Evolutionary conservation across 2,797 vertebrate species (phyloP), one percentile per base, ranked within the genome.

Genomic region (Podargus strigoides): DNA sequence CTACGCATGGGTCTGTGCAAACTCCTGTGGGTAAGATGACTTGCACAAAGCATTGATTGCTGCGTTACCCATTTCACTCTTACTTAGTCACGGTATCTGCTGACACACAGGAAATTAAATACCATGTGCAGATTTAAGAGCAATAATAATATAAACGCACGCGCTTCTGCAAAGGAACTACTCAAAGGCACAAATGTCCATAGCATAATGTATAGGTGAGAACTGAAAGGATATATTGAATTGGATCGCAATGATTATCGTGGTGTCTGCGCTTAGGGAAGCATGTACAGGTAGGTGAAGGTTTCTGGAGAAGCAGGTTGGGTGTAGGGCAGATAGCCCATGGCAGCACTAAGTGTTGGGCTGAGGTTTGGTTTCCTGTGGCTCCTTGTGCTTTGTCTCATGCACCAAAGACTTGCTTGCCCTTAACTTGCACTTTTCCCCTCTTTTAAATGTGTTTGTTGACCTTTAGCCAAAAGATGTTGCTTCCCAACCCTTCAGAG

Each of bases 371-470:
- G 18, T 49, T 80, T 85, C 50, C 95, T 6, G 50, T 90, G 90
- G 28, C 64, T 93, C 74, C 87, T 85, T 91, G 93, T 92, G 49
- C 74, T 91, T 96, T 73, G 47, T 70, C 55, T 46, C 39, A 12
- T 17, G 8, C 74, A 84, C 34, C 32, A 7, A 56, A 63, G 68
- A 50, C 49, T 75, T 1, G 0, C 39, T 81, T 19, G 19, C 5
- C 39, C 78, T 69, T 59, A 4, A 42, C 41, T 81, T 81, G 47
- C 16, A 21, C n/a, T 52, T 27, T 6, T 1, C 23, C n/a, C 10
- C 9, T 9, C 3, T 75, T 89, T 69, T 9, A 28, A 62, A 32
- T 1, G 3, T 69, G 37, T n/a, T 78, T 46, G 53, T 84, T 88
- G 26, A 13, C 76, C 17, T 59, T 52, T 23, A 63, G 52, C 21